Evolutionary conservation across 2,113 vertebrate species (phyloP).

Genomic region (Phocoena sinus): DNA sequence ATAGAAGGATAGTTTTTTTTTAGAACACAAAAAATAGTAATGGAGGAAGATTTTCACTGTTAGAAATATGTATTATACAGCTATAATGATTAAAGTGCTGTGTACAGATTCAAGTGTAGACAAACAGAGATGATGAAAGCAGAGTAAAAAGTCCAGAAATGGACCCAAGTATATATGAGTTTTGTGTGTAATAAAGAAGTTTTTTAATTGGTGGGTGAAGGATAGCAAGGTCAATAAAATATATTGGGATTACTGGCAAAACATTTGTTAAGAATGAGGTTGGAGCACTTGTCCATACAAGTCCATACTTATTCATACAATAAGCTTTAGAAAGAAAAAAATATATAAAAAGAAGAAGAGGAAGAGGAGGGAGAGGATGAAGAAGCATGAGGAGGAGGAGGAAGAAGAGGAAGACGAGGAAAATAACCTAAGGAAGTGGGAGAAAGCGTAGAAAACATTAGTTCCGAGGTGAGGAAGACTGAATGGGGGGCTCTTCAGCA

Average conservation of each 20-base stretch:
- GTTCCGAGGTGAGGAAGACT: not conserved
- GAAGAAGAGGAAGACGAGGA: not conserved
- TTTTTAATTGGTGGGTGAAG: not conserved
- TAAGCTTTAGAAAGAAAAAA: conserved; percentile 2
- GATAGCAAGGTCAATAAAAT: not conserved
- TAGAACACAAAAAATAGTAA: not conserved
- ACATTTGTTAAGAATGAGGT: not conserved
- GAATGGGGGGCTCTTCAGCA: no score
- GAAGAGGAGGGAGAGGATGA: not conserved
- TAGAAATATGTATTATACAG: not conserved
- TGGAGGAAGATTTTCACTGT: not conserved
- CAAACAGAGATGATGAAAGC: not conserved
- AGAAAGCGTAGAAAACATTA: not conserved
- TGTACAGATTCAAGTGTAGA: not conserved
- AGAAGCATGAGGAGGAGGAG: not conserved
- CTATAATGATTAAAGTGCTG: not conserved
- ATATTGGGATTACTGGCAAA: not conserved
- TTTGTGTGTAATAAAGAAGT: not conserved
- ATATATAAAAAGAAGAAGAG: not conserved
- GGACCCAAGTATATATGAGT: not conserved
- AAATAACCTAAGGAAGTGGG: not conserved
- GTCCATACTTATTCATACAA: not conserved
- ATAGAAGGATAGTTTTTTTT: not conserved
- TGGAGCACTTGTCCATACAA: not conserved
- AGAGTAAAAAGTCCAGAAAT: not conserved